These are phyloP conservation scores for Etheostoma nigrum DNA, from an alignment of 2,797 vertebrate species.

Conservation along the genomic window DNA sequence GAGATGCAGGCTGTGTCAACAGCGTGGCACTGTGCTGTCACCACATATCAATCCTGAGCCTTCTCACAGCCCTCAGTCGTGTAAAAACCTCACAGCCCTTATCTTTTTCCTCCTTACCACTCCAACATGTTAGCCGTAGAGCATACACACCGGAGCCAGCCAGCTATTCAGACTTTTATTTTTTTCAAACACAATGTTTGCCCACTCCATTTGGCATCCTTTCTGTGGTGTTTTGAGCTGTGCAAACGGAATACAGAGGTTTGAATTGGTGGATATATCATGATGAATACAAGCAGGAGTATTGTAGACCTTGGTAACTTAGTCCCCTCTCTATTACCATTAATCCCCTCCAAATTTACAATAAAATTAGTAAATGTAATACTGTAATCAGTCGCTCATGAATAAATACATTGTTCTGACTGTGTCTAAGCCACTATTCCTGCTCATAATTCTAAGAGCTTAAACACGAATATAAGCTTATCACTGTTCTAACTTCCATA, in stretches of 20 bases:
- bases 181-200: conserved; percentile 30
- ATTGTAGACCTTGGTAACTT: conserved; percentile 19
- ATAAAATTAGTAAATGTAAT: conserved; percentile 25
- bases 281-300: conserved; percentile 10
- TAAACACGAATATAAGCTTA: conserved; percentile 21
- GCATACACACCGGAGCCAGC: conserved; percentile 60
- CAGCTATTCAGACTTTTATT: conserved; percentile 48
- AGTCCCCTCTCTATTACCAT: conserved; percentile 20
- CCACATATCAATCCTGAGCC: conserved; percentile 85
- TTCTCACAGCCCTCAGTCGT: conserved; percentile 76
- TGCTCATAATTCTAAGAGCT: conserved; percentile 30
- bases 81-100: conserved; percentile 78
- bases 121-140: conserved; percentile 66
- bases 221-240: conserved; percentile 26
- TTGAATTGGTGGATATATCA: conserved; percentile 28
- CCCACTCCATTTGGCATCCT: conserved; percentile 40
- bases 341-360: conserved; percentile 45
- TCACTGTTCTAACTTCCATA: conserved; percentile 13
- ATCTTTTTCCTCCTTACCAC: conserved; percentile 71
- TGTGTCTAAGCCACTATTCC: conserved; percentile 28
- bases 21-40: conserved; percentile 84
- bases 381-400: conserved; percentile 24
- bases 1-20: conserved; percentile 86
- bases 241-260: conserved; percentile 28
- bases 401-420: conserved; percentile 37